These are phyloP conservation scores for Thymelicus acteon DNA, from an alignment of 2,888 invertebrate genomes.

Conservation along the genomic window DNA sequence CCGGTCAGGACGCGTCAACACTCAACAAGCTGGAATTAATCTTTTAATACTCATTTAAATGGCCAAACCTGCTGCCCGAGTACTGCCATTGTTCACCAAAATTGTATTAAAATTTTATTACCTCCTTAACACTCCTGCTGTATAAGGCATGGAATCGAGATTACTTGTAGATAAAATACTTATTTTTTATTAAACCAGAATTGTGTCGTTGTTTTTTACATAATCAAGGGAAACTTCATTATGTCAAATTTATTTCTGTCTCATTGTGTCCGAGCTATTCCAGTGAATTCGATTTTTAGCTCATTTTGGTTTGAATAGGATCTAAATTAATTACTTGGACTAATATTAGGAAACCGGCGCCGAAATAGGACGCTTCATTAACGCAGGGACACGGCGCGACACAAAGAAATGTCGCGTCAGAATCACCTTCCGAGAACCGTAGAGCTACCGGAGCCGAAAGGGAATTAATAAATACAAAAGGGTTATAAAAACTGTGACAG, in stretches of 20 bases:
- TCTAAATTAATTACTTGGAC: conserved; percentile 33
- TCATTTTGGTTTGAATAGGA: background rate
- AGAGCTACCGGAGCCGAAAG: conserved; percentile 82
- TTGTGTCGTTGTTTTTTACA: background rate
- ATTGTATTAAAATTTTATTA: conserved; percentile 53
- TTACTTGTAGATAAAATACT: conserved; percentile 32
- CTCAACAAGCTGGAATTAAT: conserved; percentile 82
- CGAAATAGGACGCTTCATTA: conserved; percentile 82
- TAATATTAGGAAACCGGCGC: conserved; percentile 54
- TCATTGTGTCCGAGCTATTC: background rate
- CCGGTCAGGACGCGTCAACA: conserved; percentile 77
- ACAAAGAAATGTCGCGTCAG: conserved; percentile 81
- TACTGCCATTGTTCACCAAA: conserved; percentile 72
- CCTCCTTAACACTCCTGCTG: conserved; percentile 37
- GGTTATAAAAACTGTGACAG: conserved; percentile 84
- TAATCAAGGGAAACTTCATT: background rate
- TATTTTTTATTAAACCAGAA: conserved; percentile 30
- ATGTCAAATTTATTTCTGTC: background rate
- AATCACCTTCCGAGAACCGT: conserved; percentile 80
- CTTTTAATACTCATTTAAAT: conserved; percentile 77
- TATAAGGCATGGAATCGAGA: conserved; percentile 33
- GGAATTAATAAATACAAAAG: conserved; percentile 83
- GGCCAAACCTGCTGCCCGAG: conserved; percentile 57
- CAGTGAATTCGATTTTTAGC: background rate
- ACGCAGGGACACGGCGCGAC: conserved; percentile 72